These are phyloP conservation scores for Syngnathus floridae DNA, from an alignment of 2,113 vertebrate species.

Conservation along the genomic window DNA sequence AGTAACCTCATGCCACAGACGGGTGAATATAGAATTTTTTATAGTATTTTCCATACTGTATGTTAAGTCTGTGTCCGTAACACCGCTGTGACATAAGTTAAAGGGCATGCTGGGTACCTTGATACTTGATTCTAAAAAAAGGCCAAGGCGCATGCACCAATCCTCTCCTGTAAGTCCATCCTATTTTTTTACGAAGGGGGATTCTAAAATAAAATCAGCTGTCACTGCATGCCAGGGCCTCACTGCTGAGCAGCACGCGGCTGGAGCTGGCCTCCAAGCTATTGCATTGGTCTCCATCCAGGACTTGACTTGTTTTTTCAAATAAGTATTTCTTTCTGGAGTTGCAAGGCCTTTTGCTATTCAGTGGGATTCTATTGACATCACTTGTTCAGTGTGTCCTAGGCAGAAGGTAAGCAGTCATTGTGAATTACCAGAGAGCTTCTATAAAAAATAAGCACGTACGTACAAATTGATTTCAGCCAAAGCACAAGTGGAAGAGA, in stretches of 20 bases:
- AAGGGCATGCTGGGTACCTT: conserved; percentile 74
- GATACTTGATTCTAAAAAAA: conserved; percentile 77
- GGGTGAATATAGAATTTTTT: neutral
- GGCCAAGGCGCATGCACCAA: conserved; percentile 35
- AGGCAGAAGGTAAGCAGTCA: conserved; percentile 42
- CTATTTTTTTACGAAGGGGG: conserved; percentile 52
- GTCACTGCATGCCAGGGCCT: conserved; percentile 66
- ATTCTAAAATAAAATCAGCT: conserved; percentile 84
- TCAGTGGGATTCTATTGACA: conserved; percentile 41
- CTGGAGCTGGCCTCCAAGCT: conserved; percentile 84
- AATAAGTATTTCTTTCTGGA: neutral
- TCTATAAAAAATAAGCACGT: conserved; percentile 6
- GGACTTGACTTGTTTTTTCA: conserved; percentile 10
- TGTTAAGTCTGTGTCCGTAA: conserved; percentile 38
- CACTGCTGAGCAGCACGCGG: conserved; percentile 54
- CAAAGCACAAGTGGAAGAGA: conserved; percentile 18
- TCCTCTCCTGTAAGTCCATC: conserved; percentile 42
- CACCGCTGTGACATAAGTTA: conserved; percentile 64
- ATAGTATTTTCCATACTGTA: conserved; percentile 6
- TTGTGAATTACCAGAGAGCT: conserved; percentile 8
- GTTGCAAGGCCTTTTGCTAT: conserved; percentile 9
- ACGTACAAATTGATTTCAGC: conserved; percentile 4
- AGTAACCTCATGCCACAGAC: neutral
- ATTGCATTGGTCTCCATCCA: conserved; percentile 57
- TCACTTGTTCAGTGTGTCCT: conserved; percentile 6